Evolutionary conservation across 2,888 invertebrate species (phyloP), one percentile per base, ranked within the genome.

Genomic region (Drosophila austrosaltans): DNA sequence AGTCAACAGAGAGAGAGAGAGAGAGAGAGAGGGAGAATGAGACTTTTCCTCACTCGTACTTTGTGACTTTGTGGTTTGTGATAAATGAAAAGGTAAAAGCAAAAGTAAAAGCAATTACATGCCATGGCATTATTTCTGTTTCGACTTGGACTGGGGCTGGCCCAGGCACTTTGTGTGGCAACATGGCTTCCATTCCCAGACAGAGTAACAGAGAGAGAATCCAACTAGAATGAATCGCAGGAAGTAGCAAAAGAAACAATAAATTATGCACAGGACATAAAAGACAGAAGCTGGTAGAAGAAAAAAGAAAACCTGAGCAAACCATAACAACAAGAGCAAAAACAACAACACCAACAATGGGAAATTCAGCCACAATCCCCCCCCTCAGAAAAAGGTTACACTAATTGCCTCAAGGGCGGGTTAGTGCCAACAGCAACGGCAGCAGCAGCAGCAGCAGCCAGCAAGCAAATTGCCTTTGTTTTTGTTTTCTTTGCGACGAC

Each of bases 241-340:
- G 63, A 66, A 75, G 79, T 68, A 72, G 72, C 53, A 53, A 53
- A 53, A 54, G 54, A 74, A 84, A 82, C 85, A 85, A 85, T 85
- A 85, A 85, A 85, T 85, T 85, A 85, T 85, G 78, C 87, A 84
- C 84, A 78, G 69, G 78, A 82, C 85, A 84, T 59, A 79, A 76
- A 87, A 87, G 82, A 87, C 86, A 85, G 83, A 72, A 82, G 78
- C 79, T 79, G 78, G 67, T 64, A 59, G 20, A 48, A 1, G 1
- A 22, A 22, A n/a, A 25, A 36, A 57, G 25, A 12, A 71, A 68
- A 79, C 76, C 79, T 76, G 71, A 63, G 69, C 73, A 67, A 69
- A 76, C 65, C 78, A 64, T 69, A 81, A 66, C 73, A 62, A 68
- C 59, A 63, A 30, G 36, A 40, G 48, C 42, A 62, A 44, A 22